Base-by-base conservation (phyloP, 2,797 vertebrate species). In the Bryconaethiops microstoma region DNA sequence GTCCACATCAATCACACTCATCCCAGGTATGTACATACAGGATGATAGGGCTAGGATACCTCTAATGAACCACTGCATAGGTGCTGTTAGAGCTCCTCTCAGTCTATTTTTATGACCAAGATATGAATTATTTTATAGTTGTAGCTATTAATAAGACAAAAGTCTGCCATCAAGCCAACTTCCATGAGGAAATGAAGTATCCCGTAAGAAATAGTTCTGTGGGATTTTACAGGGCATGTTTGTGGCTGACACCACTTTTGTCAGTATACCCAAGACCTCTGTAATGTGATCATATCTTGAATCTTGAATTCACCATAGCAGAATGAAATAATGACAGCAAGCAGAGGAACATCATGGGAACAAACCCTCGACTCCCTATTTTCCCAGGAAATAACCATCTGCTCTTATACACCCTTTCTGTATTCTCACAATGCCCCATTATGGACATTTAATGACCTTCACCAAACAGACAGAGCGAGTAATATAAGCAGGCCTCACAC, bases 391-490 rank as follows among this genome's bases (percentile, higher is more conserved):
- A 59, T 40, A 23, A 23, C 52, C 54, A 74, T 23, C 71, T 42
- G 29, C 12, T 74, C 29, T 19, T 8, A 35, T 10, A 16, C 54
- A 17, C n/a, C 14, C 19, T 40, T 74, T 60, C 39, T 25, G 35
- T 42, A 74, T 60, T 74, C 63, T 68, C 45, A 75, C 63, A 39
- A 17, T 54, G 40, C 10, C 25, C 57, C 29, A 45, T 63, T 48
- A 64, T 54, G 25, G 75, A 76, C n/a, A 55, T 70, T 63, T 70
- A 64, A 64, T 71, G 65, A 54, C 57, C 50, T 81, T 70, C 64
- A 16, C 21, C 4, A 76, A 69, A 68, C 55, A 14, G 57, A 29
- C 12, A 25, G 16, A 7, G 39, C 23, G 59, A 70, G 17, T 48
- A 42, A 68, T 55, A 29, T 42, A 7, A 81, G 67, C 65, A 71